Conservation (phyloP, 1,140 invertebrate species). For the Eumeta japonica region DNA sequence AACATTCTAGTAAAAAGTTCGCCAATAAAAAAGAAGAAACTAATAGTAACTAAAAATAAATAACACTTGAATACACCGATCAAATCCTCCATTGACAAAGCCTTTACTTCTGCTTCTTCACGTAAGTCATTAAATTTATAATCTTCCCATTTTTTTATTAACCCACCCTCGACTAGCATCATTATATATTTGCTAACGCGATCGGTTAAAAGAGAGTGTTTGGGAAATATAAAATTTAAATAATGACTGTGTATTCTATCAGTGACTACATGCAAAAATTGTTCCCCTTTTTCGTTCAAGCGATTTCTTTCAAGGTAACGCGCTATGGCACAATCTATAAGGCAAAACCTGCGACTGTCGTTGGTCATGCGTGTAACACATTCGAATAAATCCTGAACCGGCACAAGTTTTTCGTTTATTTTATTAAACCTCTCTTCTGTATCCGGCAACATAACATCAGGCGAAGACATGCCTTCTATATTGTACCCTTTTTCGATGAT, state of each 20-base stretch:
- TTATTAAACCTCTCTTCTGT: constrained; percentile 29
- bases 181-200: constrained; percentile 25
- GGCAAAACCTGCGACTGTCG: constrained; percentile 37
- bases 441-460: constrained; percentile 42
- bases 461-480: constrained; percentile 45
- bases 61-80: constrained; percentile 33
- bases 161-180: constrained; percentile 26
- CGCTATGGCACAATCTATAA: constrained; percentile 44
- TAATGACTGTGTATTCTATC: constrained; percentile 49
- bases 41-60: constrained; percentile 16
- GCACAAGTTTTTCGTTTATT: constrained; percentile 33
- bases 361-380: constrained; percentile 36
- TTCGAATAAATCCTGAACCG: constrained; percentile 27
- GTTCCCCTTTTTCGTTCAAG: constrained; percentile 39
- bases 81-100: constrained; percentile 21
- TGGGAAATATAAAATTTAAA: constrained; percentile 33
- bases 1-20: constrained; percentile 27
- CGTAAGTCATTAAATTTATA: constrained; percentile 28
- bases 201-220: constrained; percentile 30
- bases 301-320: constrained; percentile 35
- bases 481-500: constrained; percentile 35
- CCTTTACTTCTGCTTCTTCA: constrained; percentile 19
- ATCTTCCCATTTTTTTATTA: constrained; percentile 35
- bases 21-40: constrained; percentile 25
- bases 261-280: constrained; percentile 40